Base-by-base conservation (phyloP, 1,140 invertebrate species). In the Hylyphantes graminicola region DNA sequence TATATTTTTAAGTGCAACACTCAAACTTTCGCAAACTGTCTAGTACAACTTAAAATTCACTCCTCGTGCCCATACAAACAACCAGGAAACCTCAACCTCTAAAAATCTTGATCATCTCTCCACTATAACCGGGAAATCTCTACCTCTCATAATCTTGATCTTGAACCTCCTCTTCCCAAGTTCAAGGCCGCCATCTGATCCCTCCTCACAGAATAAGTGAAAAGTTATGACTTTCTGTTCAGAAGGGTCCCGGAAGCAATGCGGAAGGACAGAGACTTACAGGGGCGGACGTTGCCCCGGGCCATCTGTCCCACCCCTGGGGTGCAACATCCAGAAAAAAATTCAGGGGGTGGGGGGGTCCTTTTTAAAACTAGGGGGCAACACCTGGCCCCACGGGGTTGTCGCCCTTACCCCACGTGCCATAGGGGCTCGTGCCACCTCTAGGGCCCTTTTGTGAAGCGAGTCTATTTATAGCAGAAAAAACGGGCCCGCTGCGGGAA, bases 331-430 rank as follows among this genome's bases (percentile, higher is more conserved):
- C 35, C 35, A 1, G 5, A 35, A 21, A 61, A 51, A 59, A 61
- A 61, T 63, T 70, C 68, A 51, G 54, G 13, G 11, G 19, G 54
- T 70, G 48, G 35, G 54, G 13, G 11, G 19, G 54, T 70, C 8
- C 15, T 53, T 53, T 11, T 53, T 9, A 51, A 51, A 76, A 76
- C 13, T n/a, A 57, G 55, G 48, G 19, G 63, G 48, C 53, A 80
- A 59, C 77, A 80, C 79, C 79, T 73, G 79, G 79, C 21, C 72
- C 72, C 76, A 65, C 19, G 72, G 54, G 80, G 80, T 83, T 83
- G 80, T 83, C 80, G 80, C 50, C 70, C 80, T 73, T n/a, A 53
- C 13, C 57, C 68, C 79, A 81, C 79, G 79, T 73, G 79, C 35
- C 35, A 35, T 35, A n/a, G 35, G 11, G 9, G 57, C 57, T 81